phyloP scores from a whole-genome alignment of 1,140 invertebrate genomes.

The Antheraea pernyi region DNA sequence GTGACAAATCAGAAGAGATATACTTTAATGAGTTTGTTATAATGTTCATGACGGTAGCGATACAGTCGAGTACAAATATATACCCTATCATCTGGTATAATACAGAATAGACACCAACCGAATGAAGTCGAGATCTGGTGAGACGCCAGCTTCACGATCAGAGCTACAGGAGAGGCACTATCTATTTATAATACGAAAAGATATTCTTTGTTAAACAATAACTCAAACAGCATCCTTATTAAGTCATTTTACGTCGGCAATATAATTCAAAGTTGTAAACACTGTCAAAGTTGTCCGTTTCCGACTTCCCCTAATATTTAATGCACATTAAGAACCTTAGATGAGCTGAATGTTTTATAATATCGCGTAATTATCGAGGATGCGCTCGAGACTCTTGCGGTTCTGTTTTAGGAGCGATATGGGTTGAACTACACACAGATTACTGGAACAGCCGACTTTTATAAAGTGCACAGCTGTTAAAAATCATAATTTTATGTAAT shows the following conservation, averaged over 20 bases:
- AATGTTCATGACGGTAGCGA: too few species aligned
- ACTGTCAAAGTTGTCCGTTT: conserved; percentile 56
- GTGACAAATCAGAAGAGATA: too few species aligned
- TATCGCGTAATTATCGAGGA: conserved; percentile 40
- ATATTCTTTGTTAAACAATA: background rate
- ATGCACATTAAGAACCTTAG: conserved; percentile 71
- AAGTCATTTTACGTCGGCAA: background rate
- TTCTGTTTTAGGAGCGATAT: conserved; percentile 41
- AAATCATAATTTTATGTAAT: too few species aligned
- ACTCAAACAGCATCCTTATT: background rate
- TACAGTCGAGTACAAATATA: too few species aligned
- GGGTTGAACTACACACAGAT: conserved; percentile 38
- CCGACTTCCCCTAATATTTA: conserved; percentile 52
- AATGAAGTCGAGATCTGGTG: too few species aligned
- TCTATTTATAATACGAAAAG: too few species aligned
- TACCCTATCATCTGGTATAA: too few species aligned
- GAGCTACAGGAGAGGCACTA: too few species aligned
- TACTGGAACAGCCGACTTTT: background rate
- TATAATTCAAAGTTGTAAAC: conserved; percentile 47
- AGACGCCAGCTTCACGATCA: too few species aligned
- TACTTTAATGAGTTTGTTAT: too few species aligned
- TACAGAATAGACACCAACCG: too few species aligned
- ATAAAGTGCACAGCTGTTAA: background rate
- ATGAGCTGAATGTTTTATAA: conserved; percentile 60
- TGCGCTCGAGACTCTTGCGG: conserved; percentile 38